A percentile compares a stretch with the other conserved stretches of the same genome.
phyloP scores from a whole-genome alignment of 2,113 vertebrate genomes.

The Cercocebus atys region DNA sequence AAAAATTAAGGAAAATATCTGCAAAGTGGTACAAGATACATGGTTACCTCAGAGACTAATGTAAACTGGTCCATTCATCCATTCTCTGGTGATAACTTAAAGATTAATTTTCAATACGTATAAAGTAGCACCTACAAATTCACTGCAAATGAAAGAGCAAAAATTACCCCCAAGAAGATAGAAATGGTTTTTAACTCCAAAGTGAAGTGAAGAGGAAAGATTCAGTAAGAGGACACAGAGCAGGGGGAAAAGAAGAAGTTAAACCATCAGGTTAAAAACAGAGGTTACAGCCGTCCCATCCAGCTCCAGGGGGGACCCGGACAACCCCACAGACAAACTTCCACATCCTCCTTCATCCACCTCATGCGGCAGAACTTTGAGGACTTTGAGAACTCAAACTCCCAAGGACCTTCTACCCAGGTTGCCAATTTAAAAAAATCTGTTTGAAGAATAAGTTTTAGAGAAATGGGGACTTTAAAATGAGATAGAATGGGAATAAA shows the following conservation, averaged over 20 bases:
- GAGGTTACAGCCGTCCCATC: neutral
- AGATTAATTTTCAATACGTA: neutral
- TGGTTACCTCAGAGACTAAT: no score
- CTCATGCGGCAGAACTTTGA: neutral
- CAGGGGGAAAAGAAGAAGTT: neutral
- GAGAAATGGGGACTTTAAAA: slow-evolving; percentile 21
- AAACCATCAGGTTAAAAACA: neutral
- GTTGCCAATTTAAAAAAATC: neutral
- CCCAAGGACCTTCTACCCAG: neutral
- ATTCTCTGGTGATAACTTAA: neutral
- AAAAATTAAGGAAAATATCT: neutral
- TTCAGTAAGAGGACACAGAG: neutral
- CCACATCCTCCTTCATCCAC: rapidly evolving
- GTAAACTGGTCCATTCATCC: neutral
- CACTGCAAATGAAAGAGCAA: neutral
- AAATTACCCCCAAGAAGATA: neutral
- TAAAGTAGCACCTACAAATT: neutral
- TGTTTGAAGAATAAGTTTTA: neutral
- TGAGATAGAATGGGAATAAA: neutral
- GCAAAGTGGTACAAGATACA: neutral
- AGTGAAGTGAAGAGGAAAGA: neutral
- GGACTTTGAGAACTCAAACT: neutral
- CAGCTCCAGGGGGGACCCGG: no score
- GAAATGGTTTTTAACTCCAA: neutral
- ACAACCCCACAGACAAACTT: neutral